Percentiles rank a stretch among this genome's conserved stretches.
Conservation (phyloP, 2,888 invertebrate genomes). For the Tetranychus truncatus region DNA sequence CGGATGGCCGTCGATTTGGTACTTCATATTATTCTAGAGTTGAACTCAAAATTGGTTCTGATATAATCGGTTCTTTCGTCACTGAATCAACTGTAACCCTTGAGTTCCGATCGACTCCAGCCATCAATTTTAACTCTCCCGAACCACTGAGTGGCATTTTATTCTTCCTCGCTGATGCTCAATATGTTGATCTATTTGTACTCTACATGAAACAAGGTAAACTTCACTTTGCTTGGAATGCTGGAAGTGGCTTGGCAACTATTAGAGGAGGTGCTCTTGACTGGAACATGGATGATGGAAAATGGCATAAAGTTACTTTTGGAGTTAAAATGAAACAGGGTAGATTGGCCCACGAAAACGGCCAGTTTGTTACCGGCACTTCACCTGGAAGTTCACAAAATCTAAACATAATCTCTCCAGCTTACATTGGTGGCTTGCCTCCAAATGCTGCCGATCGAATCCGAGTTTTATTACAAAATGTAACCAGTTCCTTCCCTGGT, state of each 20-base stretch:
- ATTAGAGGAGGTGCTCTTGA: slow-evolving; percentile 39
- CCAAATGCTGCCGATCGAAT: slow-evolving; percentile 37
- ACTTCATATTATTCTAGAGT: background rate
- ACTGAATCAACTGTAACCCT: slow-evolving; percentile 7
- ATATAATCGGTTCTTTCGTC: background rate
- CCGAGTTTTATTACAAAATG: slow-evolving; percentile 32
- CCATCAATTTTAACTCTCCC: too few relatives aligned
- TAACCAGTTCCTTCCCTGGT: slow-evolving; percentile 55
- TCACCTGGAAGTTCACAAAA: slow-evolving; percentile 30
- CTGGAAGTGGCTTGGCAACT: slow-evolving; percentile 45
- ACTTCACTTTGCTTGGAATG: slow-evolving; percentile 52
- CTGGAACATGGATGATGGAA: slow-evolving; percentile 47
- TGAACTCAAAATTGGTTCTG: background rate
- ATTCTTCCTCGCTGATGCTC: slow-evolving; percentile 50
- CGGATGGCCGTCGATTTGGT: background rate
- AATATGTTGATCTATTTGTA: slow-evolving; percentile 50
- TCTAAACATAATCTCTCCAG: slow-evolving; percentile 47
- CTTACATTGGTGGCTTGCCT: slow-evolving; percentile 62
- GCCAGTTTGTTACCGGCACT: slow-evolving; percentile 36
- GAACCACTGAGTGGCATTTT: slow-evolving; percentile 44
- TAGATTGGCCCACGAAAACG: slow-evolving; percentile 43
- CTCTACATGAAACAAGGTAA: slow-evolving; percentile 54
- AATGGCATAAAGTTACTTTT: slow-evolving; percentile 59
- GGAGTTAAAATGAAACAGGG: slow-evolving; percentile 44
- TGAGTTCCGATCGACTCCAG: slow-evolving; percentile 35